A percentile compares a stretch with the other conserved stretches of the same genome.
Conservation (phyloP, 2,113 vertebrate species). For the Atractosteus spatula region DNA sequence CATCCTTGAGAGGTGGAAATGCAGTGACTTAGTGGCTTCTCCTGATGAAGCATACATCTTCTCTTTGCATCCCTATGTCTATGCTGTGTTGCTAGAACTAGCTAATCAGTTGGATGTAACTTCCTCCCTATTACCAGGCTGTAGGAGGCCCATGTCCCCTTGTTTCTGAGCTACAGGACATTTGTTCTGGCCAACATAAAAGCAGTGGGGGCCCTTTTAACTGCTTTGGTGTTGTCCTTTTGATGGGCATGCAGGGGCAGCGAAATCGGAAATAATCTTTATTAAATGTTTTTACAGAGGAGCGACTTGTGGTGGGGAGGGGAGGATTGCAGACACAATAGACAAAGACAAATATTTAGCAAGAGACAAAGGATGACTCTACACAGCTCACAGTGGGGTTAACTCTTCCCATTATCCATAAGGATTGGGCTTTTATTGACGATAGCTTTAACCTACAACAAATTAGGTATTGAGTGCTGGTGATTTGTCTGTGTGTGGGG, state of each 20-base stretch:
- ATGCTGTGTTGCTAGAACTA: neutral
- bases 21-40: too few relatives aligned
- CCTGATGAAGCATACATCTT: too few relatives aligned
- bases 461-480: conserved; percentile 48
- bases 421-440: conserved; percentile 58
- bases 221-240: conserved; percentile 32
- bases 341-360: conserved; percentile 80
- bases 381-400: conserved; percentile 52
- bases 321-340: conserved; percentile 61
- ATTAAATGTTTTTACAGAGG: conserved; percentile 65
- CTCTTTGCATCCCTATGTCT: neutral
- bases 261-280: conserved; percentile 58
- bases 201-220: conserved; percentile 22
- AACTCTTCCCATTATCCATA: conserved; percentile 65
- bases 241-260: conserved; percentile 28
- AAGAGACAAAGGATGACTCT: conserved; percentile 71
- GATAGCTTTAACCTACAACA: conserved; percentile 49
- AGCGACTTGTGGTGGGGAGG: conserved; percentile 30
- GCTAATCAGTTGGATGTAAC: conserved; percentile 27
- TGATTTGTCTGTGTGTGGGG: conserved; percentile 31
- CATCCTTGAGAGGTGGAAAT: too few relatives aligned
- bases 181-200: conserved; percentile 34
- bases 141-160: conserved; percentile 25
- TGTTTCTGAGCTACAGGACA: conserved; percentile 23
- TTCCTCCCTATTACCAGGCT: conserved; percentile 25